Evolutionary conservation across 2,797 vertebrate species (phyloP), one percentile per base, ranked within the genome.

Genomic region (Lutra lutra): DNA sequence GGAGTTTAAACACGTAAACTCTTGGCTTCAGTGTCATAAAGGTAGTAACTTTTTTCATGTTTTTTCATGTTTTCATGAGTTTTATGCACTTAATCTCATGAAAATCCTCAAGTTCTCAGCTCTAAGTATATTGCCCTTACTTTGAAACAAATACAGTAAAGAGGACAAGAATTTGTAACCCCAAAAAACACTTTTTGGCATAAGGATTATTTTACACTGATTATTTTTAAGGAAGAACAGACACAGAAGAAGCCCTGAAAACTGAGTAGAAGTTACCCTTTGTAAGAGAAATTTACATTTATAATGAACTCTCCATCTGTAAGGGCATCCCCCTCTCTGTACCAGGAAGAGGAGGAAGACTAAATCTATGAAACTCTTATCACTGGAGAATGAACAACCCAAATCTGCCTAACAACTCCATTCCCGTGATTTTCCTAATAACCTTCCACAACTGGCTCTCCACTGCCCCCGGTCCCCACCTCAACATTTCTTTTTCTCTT

Each of bases 141-240:
- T 89, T 93, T 84, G 35, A 54, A 97, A 92, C 20, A 93, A 64
- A 72, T 40, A 95, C 17, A 89, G 29, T 64, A 18, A 84, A 46
- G 43, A 43, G 32, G 29, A 48, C 9, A 32, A 78, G 27, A 29
- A 46, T 78, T 54, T 23, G 32, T 78, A 32, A 78, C 77, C 20
- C 48, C 18, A 23, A 78, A 78, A 78, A 54, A 54, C 21, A 48
- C 77, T 23, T n/a, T 35, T 78, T 54, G 48, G 48, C 77, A 35
- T 78, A 78, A 78, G 48, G 48, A 54, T n/a, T 78, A 23, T 54
- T n/a, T n/a, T 78, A n/a, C 18, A 11, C 32, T 54, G 48, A 54
- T 54, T 78, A 54, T 54, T 78, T 46, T 78, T 78, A 78, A 54
- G 77, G 54, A 78, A 23, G 10, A n/a, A 11, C 20, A 78, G 32